Evolutionary conservation across 2,888 invertebrate genomes (phyloP), one percentile per base, ranked within the genome.

Genomic region (Harmothoe impar): DNA sequence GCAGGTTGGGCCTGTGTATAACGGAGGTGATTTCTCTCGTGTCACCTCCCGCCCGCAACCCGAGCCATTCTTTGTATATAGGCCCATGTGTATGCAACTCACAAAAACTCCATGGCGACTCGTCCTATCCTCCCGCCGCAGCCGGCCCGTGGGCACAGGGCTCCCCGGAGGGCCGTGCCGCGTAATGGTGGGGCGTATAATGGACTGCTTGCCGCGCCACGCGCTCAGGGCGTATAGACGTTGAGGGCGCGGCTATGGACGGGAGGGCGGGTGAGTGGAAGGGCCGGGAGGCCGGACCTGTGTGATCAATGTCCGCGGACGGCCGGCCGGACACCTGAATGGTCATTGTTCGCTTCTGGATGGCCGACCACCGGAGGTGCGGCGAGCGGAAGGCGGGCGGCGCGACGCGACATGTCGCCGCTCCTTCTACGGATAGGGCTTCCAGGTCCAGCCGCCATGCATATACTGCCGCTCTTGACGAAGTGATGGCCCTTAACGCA

Each of bases 261-360:
- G 62, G 62, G 23, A 20, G n/a, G 62, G 62, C 12, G 62, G 29
- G 72, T 72, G 72, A 5, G 72, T 3, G 29, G 72, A 15, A 25
- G 72, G 31, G 72, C 5, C 15, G 72, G 81, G 81, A 23, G 81
- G 35, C 33, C 20, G 81, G 43, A 33, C 5, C 5, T 15, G 33
- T 31, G 81, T 86, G 86, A 86, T 86, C 86, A 86, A 86, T 86
- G 86, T 29, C 17, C 86, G 86, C 12, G 54, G 86, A 86, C 86
- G 23, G 54, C 54, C 20, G 31, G 56, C 31, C 86, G 31, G 86
- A 86, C 86, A 86, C 86, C 86, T 86, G 54, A 86, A 86, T 86
- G 86, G 86, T 86, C 86, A 86, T 86, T 86, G 86, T 86, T 25
- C 86, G 54, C 54, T n/a, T 54, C 52, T 54, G 56, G 86, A 54